Evolutionary conservation across 2,888 invertebrate species (phyloP).

Genomic region (Sesia apiformis): DNA sequence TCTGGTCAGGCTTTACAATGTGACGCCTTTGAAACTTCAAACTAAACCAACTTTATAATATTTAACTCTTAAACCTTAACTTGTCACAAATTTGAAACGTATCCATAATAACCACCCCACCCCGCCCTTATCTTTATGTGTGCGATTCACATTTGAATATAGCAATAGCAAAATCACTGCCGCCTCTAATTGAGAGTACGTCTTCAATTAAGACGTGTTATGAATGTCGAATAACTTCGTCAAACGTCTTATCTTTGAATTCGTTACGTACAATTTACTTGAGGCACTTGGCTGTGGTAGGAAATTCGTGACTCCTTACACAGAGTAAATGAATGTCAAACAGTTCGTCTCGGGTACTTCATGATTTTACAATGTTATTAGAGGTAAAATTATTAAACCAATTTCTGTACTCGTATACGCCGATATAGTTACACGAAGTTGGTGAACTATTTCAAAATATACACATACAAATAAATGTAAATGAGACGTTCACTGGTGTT

Average conservation of each 20-base stretch:
- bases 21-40: too few relatives aligned
- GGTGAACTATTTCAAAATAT: too few relatives aligned
- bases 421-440: background rate
- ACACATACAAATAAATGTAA: conserved; percentile 12
- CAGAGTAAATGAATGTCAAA: background rate
- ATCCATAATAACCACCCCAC: too few relatives aligned
- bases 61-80: too few relatives aligned
- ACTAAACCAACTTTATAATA: too few relatives aligned
- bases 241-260: conserved; percentile 9
- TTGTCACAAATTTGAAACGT: too few relatives aligned
- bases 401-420: conserved; percentile 1
- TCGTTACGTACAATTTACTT: conserved; percentile 3
- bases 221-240: conserved; percentile 30
- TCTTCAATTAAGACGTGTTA: conserved; percentile 30
- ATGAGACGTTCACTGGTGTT: conserved; percentile 26
- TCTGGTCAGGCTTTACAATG: too few relatives aligned
- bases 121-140: background rate
- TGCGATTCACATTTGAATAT: conserved; percentile 9
- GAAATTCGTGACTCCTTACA: background rate
- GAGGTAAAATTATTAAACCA: background rate
- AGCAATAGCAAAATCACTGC: conserved; percentile 26
- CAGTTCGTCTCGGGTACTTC: background rate
- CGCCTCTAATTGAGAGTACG: conserved; percentile 20
- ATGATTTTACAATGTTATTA: background rate
- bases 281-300: background rate